phyloP scores from a whole-genome alignment of 2,888 invertebrate genomes.

The Psylliodes chrysocephalus region DNA sequence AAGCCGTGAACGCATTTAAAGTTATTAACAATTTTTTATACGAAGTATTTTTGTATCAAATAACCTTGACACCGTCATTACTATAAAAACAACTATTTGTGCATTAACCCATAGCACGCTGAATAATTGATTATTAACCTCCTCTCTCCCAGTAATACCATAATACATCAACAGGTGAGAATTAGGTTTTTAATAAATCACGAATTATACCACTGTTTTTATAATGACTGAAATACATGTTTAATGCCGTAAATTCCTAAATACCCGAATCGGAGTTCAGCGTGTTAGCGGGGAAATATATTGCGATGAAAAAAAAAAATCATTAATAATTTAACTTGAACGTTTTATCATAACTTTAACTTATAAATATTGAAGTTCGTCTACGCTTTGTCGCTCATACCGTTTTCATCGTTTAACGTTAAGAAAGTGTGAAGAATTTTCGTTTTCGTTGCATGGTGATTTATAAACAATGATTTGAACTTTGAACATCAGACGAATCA shows the following conservation, averaged over 20 bases:
- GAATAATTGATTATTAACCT: not conserved
- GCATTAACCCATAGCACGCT: not conserved
- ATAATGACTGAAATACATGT: slow-evolving; percentile 52
- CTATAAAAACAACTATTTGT: not conserved
- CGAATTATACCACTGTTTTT: slow-evolving; percentile 44
- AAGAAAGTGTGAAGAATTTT: too few relatives aligned
- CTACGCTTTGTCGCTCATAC: slow-evolving; percentile 34
- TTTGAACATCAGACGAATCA: too few relatives aligned
- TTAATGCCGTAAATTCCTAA: slow-evolving; percentile 52
- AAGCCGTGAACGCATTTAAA: too few relatives aligned
- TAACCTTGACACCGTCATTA: not conserved
- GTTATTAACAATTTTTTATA: too few relatives aligned
- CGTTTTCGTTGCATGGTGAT: too few relatives aligned
- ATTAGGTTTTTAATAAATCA: slow-evolving; percentile 50
- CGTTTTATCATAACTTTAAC: slow-evolving; percentile 64
- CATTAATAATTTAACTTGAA: slow-evolving; percentile 64
- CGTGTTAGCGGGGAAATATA: slow-evolving; percentile 21
- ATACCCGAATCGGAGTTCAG: slow-evolving; percentile 34
- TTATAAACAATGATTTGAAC: too few relatives aligned
- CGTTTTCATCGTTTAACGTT: not conserved
- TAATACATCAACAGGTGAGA: slow-evolving; percentile 52
- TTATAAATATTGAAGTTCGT: slow-evolving; percentile 62
- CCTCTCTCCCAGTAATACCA: too few relatives aligned
- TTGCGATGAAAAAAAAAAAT: slow-evolving; percentile 62
- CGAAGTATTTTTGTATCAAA: not conserved